These are phyloP conservation scores for Acridotheres tristis DNA, from an alignment of 2,797 vertebrate species.

Conservation along the genomic window DNA sequence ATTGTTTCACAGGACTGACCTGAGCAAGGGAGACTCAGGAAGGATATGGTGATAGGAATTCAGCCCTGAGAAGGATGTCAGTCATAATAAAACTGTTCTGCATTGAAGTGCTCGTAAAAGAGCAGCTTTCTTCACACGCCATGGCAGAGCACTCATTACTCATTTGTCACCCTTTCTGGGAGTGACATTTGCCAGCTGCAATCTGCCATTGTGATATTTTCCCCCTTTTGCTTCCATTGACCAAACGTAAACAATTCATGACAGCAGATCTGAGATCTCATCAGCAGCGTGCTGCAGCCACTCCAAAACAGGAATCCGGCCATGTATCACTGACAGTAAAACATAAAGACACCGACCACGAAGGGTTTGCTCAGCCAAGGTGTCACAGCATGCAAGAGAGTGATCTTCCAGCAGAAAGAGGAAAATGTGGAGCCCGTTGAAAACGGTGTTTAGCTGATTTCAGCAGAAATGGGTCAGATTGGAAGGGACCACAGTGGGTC, in stretches of 20 bases:
- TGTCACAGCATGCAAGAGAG: accelerated
- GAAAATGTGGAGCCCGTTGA: background rate
- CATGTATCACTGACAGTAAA: background rate
- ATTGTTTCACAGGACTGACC: background rate
- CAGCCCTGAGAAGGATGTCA: slow-evolving; percentile 55
- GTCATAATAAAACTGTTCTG: background rate
- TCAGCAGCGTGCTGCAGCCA: background rate
- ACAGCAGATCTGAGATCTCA: background rate
- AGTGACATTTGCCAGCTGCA: background rate
- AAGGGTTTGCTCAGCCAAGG: background rate
- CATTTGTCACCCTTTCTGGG: background rate
- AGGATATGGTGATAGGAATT: slow-evolving; percentile 46
- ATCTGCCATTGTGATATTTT: background rate
- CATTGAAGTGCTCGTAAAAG: slow-evolving; percentile 5
- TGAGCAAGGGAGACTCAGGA: background rate
- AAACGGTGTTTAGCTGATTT: background rate
- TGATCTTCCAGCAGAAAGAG: background rate
- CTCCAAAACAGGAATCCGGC: background rate
- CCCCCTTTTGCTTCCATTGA: background rate
- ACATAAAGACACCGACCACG: accelerated
- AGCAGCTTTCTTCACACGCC: slow-evolving; percentile 3
- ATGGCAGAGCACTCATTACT: background rate
- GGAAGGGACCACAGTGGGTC: background rate
- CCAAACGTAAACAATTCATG: background rate
- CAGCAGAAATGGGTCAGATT: background rate